Evolutionary conservation across 2,113 vertebrate genomes (phyloP).

Genomic region (Oncorhynchus gorbuscha): DNA sequence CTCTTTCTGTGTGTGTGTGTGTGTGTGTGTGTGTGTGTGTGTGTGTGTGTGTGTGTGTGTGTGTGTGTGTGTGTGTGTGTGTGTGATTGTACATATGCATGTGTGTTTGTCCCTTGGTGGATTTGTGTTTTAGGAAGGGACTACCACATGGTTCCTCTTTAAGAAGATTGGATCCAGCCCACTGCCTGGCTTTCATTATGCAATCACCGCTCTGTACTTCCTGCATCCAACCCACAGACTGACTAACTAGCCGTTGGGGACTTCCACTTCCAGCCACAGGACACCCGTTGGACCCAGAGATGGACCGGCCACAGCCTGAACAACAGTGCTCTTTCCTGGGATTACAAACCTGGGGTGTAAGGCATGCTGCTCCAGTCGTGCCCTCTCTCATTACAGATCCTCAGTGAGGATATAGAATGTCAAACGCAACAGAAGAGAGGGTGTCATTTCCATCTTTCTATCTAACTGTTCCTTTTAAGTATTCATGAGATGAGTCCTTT

Average conservation of each 20-base stretch:
- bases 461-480: slow-evolving; percentile 7
- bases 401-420: not conserved
- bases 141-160: slow-evolving; percentile 22
- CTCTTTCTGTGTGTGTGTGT: not conserved
- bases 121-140: not conserved
- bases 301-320: not conserved
- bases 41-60: too few species aligned
- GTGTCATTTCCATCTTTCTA: not conserved
- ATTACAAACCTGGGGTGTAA: not conserved
- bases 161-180: slow-evolving; percentile 10
- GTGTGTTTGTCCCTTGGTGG: not conserved
- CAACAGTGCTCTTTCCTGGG: not conserved
- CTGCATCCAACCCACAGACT: slow-evolving; percentile 19
- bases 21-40: too few species aligned
- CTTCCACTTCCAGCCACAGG: slow-evolving; percentile 6
- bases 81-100: not conserved
- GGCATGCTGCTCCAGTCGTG: not conserved
- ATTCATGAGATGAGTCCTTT: slow-evolving; percentile 38
- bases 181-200: slow-evolving; percentile 27
- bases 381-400: not conserved
- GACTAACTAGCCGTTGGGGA: slow-evolving; percentile 15
- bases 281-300: slow-evolving; percentile 5
- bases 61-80: not conserved
- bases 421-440: not conserved
- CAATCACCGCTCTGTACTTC: slow-evolving; percentile 22